Evolutionary conservation across 35 echinoderm and acorn worm genomes (phyloP).

Genomic region (Nesometra sesokonis): DNA sequence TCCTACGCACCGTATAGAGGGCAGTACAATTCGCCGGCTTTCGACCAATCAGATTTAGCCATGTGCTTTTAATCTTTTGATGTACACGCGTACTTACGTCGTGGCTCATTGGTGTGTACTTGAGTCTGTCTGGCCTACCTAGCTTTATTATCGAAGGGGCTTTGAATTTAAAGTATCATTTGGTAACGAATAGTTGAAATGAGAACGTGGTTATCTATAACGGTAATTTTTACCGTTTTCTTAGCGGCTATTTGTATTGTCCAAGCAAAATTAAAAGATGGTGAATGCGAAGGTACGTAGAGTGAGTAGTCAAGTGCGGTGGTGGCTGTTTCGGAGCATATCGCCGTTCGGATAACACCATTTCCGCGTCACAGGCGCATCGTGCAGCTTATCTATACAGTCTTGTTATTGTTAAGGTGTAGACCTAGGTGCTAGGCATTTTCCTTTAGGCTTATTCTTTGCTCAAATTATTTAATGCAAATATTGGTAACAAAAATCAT

Average conservation of each 20-base stretch:
- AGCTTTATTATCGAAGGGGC: constrained; percentile 1
- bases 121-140: neutral
- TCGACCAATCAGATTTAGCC: constrained; percentile 61
- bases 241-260: neutral
- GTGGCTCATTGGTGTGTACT: neutral
- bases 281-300: constrained; percentile 97
- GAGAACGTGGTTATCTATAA: constrained; percentile 5
- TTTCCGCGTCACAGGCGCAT: neutral
- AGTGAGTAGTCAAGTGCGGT: neutral
- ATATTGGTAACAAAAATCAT: no score
- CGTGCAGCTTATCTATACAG: no score
- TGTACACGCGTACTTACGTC: neutral
- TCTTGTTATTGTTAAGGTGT: no score
- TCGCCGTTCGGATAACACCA: neutral
- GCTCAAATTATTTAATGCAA: no score
- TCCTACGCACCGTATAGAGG: no score
- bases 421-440: no score
- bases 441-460: no score
- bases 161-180: neutral
- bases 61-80: constrained; percentile 1
- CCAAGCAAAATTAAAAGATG: constrained; percentile 83
- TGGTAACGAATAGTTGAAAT: neutral
- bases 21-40: neutral
- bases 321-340: neutral
- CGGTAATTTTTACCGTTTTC: neutral